Evolutionary conservation across 2,797 vertebrate species (phyloP), one percentile per base, ranked within the genome.

Genomic region (Parauchenoglanis punctatus): DNA sequence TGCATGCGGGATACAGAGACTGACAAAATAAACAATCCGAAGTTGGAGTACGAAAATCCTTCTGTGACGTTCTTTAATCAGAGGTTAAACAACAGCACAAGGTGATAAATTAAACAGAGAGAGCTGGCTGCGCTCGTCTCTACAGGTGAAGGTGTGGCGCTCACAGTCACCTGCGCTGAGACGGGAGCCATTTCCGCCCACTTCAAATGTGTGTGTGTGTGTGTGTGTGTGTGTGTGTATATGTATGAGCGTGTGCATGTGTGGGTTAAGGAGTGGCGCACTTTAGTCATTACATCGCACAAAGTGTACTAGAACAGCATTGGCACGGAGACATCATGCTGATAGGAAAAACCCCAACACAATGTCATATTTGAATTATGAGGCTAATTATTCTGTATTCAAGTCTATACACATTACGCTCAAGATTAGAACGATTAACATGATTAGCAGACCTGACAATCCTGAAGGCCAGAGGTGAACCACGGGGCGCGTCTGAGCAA

Each of bases 91-190:
- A 15, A 6, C 17, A 40, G 63, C n/a, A 65, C 20, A 61, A 25
- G 15, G 56, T 61, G 56, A 59, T 20, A 18, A 70, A 70, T 70
- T 70, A 15, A 40, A 49, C 44, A 11, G 44, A 75, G 40, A 13
- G 25, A 76, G 40, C n/a, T 67, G 20, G 20, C 40, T 2, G 31
- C 3, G 44, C 73, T 76, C 83, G 40, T 88, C 89, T 89, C 2
- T 54, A 92, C 94, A 95, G 94, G 93, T 95, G 94, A 95, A 86
- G 95, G 96, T 93, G 95, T 87, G 94, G 28, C 6, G 8, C 49
- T 93, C 91, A 28, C 1, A 73, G 77, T 88, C 93, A 75, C 65
- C 59, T 65, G 40, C 31, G 68, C 86, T 93, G 94, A 88, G 89
- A 92, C 88, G 88, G 31, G 8, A 46, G 10, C 7, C 35, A 28